phyloP scores from a whole-genome alignment of 2,888 invertebrate genomes.

The Pachliopta kotzebuea region DNA sequence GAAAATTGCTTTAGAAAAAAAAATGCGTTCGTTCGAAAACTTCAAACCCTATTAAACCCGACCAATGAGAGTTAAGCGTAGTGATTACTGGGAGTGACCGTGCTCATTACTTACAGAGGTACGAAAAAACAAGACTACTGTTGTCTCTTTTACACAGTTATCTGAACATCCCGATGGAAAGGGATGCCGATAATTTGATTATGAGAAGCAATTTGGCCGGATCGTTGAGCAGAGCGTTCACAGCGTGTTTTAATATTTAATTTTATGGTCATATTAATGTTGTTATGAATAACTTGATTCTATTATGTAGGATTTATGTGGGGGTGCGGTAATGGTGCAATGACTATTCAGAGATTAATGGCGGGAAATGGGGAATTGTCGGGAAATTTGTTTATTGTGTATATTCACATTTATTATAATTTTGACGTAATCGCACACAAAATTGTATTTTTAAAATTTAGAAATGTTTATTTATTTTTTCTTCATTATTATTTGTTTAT shows the following conservation, averaged over 20 bases:
- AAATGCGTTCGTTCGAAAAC: conserved; percentile 54
- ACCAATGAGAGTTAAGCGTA: conserved; percentile 60
- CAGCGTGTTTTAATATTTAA: conserved; percentile 74
- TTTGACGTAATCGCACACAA: not conserved
- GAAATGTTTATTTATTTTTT: too few relatives aligned
- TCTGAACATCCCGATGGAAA: conserved; percentile 29
- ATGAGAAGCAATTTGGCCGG: conserved; percentile 51
- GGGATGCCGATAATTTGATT: conserved; percentile 44
- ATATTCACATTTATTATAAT: conserved; percentile 30
- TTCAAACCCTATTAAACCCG: conserved; percentile 58
- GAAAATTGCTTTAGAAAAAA: conserved; percentile 58
- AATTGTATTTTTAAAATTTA: too few relatives aligned
- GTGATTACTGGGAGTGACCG: conserved; percentile 74
- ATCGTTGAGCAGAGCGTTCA: conserved; percentile 49
- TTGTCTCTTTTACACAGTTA: conserved; percentile 43
- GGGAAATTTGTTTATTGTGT: conserved; percentile 34
- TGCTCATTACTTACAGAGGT: conserved; percentile 64
- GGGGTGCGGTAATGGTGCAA: conserved; percentile 61
- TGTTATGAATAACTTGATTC: conserved; percentile 71
- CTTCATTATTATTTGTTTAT: too few relatives aligned
- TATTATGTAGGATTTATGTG: conserved; percentile 63
- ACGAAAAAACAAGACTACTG: conserved; percentile 35
- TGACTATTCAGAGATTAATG: conserved; percentile 40
- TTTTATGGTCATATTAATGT: conserved; percentile 68
- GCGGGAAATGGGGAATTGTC: conserved; percentile 40